phyloP scores from a whole-genome alignment of 1,140 invertebrate species.

The Gyrodactylus salaris region DNA sequence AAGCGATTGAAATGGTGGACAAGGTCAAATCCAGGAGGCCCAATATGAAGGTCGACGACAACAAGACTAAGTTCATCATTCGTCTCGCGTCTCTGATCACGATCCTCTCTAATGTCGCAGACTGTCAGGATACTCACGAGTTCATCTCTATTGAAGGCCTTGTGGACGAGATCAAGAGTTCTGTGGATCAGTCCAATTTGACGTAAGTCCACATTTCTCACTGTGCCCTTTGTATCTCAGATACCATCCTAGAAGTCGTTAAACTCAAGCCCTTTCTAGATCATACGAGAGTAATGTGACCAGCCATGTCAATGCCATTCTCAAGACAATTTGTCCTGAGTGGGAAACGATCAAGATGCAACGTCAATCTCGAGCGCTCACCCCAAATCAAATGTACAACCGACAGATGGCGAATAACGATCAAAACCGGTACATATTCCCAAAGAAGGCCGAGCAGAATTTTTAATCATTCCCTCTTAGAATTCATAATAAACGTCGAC shows the following conservation, averaged over 20 bases:
- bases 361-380: background rate
- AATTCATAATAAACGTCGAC: too few relatives aligned
- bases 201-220: too few relatives aligned
- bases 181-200: background rate
- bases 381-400: background rate
- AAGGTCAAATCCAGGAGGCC: background rate
- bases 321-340: background rate
- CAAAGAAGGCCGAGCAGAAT: too few relatives aligned
- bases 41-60: background rate
- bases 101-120: background rate
- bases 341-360: background rate
- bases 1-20: background rate
- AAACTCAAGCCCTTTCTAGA: background rate
- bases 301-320: background rate
- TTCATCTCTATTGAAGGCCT: background rate
- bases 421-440: too few relatives aligned
- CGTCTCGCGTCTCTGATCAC: background rate
- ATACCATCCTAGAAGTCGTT: too few relatives aligned
- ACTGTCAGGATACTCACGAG: background rate
- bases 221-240: too few relatives aligned
- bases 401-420: too few relatives aligned
- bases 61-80: background rate
- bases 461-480: too few relatives aligned
- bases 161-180: background rate
- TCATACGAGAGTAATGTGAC: background rate